phyloP scores from a whole-genome alignment of 1,140 invertebrate genomes.

The Hyphantria cunea region DNA sequence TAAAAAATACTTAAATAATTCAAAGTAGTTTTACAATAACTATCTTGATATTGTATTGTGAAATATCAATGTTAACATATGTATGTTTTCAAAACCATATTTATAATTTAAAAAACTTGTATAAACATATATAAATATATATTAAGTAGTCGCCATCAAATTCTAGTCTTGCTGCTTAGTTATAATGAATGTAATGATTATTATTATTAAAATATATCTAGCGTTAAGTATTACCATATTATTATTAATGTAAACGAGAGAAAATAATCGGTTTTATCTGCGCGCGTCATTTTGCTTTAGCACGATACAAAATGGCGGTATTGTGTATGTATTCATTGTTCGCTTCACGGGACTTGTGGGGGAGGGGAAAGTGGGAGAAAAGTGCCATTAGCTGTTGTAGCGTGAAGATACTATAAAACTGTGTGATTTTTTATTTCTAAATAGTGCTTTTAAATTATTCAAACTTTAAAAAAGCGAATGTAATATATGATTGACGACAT shows the following conservation, averaged over 20 bases:
- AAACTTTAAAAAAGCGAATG: background rate
- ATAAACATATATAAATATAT: background rate
- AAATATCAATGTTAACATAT: no score
- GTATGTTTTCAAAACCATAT: no score
- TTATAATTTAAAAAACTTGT: no score
- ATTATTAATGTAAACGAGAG: conserved; percentile 27
- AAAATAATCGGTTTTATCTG: conserved; percentile 36
- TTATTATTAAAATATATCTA: conserved; percentile 46
- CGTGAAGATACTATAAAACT: no score
- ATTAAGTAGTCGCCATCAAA: conserved; percentile 66
- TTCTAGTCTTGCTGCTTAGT: conserved; percentile 70
- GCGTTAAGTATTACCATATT: conserved; percentile 56
- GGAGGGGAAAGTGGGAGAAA: background rate
- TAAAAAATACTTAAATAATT: no score
- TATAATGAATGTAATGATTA: conserved; percentile 59
- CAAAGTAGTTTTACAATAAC: no score
- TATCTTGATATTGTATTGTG: no score
- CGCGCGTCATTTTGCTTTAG: conserved; percentile 27
- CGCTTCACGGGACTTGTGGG: conserved; percentile 7
- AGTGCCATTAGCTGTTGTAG: background rate
- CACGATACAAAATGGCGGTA: conserved; percentile 8
- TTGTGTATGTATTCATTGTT: conserved; percentile 9
- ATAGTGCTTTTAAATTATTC: background rate
- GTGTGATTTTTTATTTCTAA: background rate
- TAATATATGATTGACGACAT: background rate